A percentile compares a stretch with the other conserved stretches of the same genome.
These are phyloP conservation scores for Tautogolabrus adspersus DNA, from an alignment of 2,113 vertebrate genomes.

Conservation along the genomic window DNA sequence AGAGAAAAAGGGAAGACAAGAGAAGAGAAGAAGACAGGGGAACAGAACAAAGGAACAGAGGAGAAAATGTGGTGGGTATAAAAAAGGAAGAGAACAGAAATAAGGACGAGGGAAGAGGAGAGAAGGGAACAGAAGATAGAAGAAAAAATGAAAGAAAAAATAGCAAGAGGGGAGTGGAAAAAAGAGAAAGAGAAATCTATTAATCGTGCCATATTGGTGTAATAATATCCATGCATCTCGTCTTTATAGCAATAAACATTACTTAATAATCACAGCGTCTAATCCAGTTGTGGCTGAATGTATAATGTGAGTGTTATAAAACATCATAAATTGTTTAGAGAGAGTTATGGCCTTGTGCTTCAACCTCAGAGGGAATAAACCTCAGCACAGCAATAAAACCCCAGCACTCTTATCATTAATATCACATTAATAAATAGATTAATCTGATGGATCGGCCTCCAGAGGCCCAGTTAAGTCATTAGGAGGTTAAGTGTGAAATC, in stretches of 20 bases:
- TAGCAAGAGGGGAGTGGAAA: too few species aligned
- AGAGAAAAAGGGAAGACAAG: too few species aligned
- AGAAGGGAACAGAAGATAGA: too few species aligned
- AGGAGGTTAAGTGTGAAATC: conserved; percentile 82
- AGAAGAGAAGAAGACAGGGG: too few species aligned
- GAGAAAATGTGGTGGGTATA: too few species aligned
- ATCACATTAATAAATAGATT: conserved; percentile 80
- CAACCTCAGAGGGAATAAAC: conserved; percentile 48
- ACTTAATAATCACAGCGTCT: conserved; percentile 40
- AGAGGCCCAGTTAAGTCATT: conserved; percentile 64
- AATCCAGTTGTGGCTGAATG: conserved; percentile 26
- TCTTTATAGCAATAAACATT: conserved; percentile 48
- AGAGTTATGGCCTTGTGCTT: conserved; percentile 48
- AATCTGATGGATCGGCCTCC: conserved; percentile 68
- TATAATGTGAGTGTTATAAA: conserved; percentile 14
- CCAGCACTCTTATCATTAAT: conserved; percentile 70
- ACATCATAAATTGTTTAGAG: conserved; percentile 38
- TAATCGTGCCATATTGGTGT: not conserved
- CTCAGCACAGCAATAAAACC: conserved; percentile 29
- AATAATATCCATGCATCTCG: not conserved
- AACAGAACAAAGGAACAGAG: too few species aligned
- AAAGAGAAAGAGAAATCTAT: too few species aligned
- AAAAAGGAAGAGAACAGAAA: too few species aligned
- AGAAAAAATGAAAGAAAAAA: too few species aligned
- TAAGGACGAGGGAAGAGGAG: too few species aligned